Evolutionary conservation across 2,888 invertebrate genomes (phyloP).

Genomic region (Nineta flava): DNA sequence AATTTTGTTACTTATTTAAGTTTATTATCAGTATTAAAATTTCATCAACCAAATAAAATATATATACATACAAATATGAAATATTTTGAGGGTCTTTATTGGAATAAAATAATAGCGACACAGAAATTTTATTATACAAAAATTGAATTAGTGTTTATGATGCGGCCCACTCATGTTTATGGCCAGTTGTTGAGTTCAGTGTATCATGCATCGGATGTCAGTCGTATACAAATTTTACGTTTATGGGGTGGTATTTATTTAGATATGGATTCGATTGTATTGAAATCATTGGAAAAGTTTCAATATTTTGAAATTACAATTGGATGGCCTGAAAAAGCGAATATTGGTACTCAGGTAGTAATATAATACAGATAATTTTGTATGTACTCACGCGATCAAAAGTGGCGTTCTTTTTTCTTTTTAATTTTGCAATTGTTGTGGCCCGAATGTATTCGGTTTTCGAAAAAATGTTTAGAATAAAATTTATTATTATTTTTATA

Average conservation of each 20-base stretch:
- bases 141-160: conserved; percentile 9
- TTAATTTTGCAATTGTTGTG: too few species aligned
- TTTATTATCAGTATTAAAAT: conserved; percentile 19
- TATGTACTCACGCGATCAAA: too few species aligned
- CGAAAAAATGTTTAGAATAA: too few species aligned
- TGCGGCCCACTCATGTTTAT: conserved; percentile 23
- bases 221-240: conserved; percentile 21
- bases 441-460: too few species aligned
- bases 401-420: too few species aligned
- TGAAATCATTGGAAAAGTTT: conserved; percentile 21
- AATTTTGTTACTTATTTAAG: conserved; percentile 21
- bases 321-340: conserved; percentile 22
- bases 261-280: conserved; percentile 22
- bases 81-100: conserved; percentile 16
- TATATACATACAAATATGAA: conserved; percentile 20
- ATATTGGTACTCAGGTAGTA: conserved; percentile 21
- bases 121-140: neutral
- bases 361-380: too few species aligned
- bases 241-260: conserved; percentile 25
- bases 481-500: too few species aligned
- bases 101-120: conserved; percentile 13
- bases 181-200: conserved; percentile 23
- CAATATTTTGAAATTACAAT: conserved; percentile 22
- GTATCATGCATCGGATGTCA: conserved; percentile 25
- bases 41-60: conserved; percentile 20